phyloP scores from a whole-genome alignment of 2,888 invertebrate genomes.

The Epinotia bilunana region DNA sequence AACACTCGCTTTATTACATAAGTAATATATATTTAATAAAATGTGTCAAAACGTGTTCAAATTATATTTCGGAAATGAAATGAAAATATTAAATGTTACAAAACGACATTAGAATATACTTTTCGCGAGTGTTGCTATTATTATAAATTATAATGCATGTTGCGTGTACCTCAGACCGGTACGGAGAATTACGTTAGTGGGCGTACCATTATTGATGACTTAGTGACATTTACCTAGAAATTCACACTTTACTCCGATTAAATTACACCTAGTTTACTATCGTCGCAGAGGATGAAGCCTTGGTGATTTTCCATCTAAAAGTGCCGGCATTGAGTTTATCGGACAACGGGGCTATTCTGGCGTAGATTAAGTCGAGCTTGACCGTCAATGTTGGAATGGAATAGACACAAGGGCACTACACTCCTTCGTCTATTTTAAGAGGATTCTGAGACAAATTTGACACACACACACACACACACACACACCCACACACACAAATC shows the following conservation, averaged over 20 bases:
- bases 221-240: slow-evolving; percentile 22
- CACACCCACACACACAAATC: too few relatives aligned
- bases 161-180: slow-evolving; percentile 10
- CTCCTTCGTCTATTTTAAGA: slow-evolving; percentile 10
- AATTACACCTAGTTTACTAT: slow-evolving; percentile 4
- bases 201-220: slow-evolving; percentile 9
- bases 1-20: slow-evolving; percentile 32
- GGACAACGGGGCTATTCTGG: slow-evolving; percentile 37
- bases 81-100: not conserved
- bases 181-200: not conserved
- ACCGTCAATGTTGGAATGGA: slow-evolving; percentile 31
- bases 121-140: not conserved
- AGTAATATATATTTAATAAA: slow-evolving; percentile 9
- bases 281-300: slow-evolving; percentile 11
- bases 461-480: too few relatives aligned
- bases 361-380: slow-evolving; percentile 46
- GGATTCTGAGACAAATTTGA: not conserved
- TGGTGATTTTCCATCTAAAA: slow-evolving; percentile 45
- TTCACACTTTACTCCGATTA: slow-evolving; percentile 8
- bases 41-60: not conserved
- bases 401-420: slow-evolving; percentile 14
- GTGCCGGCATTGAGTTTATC: slow-evolving; percentile 42
- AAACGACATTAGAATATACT: too few relatives aligned
- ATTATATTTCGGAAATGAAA: not conserved
- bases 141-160: slow-evolving; percentile 7